Percentiles rank a stretch among this genome's conserved stretches.
These are phyloP conservation scores for Cataglyphis livida DNA, from an alignment of 2,888 invertebrate genomes.

Conservation along the genomic window DNA sequence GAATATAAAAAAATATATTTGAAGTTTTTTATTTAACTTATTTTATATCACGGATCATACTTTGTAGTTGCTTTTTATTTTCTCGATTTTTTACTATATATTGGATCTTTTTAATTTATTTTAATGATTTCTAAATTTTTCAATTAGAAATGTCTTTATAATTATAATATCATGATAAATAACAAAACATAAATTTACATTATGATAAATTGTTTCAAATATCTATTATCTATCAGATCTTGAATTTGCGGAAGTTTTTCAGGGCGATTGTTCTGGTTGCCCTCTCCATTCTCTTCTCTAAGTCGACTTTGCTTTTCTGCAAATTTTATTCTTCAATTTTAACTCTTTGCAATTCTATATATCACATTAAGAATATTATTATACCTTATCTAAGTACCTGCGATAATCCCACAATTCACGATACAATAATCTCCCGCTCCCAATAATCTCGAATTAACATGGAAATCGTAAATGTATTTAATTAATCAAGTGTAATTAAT, in stretches of 20 bases:
- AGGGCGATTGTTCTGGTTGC: neutral
- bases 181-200: slow-evolving; percentile 8
- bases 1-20: neutral
- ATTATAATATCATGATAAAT: neutral
- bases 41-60: neutral
- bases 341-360: slow-evolving; percentile 37
- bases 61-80: neutral
- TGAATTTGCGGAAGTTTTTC: neutral
- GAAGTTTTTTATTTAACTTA: neutral
- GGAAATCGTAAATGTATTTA: neutral
- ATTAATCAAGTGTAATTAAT: neutral
- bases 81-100: neutral
- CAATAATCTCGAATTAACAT: slow-evolving; percentile 17
- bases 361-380: neutral
- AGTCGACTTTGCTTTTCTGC: neutral
- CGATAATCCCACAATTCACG: neutral
- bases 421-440: neutral
- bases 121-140: neutral
- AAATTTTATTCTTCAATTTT: slow-evolving; percentile 4
- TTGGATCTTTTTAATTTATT: neutral
- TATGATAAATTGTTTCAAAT: slow-evolving; percentile 8
- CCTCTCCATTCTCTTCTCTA: neutral
- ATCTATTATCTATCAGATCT: slow-evolving; percentile 18
- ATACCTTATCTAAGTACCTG: neutral
- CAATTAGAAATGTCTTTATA: neutral